Conservation (phyloP, 2,888 invertebrate species). For the Chaitophorus viminalis region DNA sequence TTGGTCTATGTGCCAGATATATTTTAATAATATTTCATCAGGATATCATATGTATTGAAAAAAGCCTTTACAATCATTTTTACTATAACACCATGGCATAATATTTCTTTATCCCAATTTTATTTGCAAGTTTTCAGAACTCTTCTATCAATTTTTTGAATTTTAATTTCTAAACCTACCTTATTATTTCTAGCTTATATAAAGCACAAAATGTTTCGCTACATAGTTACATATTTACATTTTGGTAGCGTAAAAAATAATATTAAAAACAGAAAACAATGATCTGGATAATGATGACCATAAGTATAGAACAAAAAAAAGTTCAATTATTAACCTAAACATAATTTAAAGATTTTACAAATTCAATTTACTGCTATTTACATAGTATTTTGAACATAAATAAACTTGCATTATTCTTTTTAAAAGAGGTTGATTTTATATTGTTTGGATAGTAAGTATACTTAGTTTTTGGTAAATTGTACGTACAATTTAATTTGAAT, state of each 20-base stretch:
- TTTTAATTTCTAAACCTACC: too few relatives aligned
- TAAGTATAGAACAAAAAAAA: neutral
- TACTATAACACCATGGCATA: neutral
- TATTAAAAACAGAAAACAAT: neutral
- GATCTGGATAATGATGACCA: neutral
- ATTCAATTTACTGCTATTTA: neutral
- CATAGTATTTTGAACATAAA: neutral
- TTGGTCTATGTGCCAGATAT: neutral
- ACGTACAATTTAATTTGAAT: constrained; percentile 6
- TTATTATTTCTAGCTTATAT: too few relatives aligned
- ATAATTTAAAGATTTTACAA: neutral
- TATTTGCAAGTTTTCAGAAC: too few relatives aligned
- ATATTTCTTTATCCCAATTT: neutral
- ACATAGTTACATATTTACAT: too few relatives aligned
- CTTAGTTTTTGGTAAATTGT: neutral
- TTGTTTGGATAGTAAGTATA: neutral
- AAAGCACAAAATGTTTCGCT: too few relatives aligned
- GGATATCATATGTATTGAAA: neutral
- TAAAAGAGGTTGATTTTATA: neutral
- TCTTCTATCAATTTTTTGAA: too few relatives aligned
- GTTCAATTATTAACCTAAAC: neutral
- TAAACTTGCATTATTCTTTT: neutral
- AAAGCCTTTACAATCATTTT: neutral
- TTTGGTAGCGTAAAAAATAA: too few relatives aligned
- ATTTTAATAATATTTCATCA: neutral